Percentiles rank a stretch among this genome's conserved stretches.
phyloP scores from a whole-genome alignment of 2,888 invertebrate species.

The Cosmia pyralina region DNA sequence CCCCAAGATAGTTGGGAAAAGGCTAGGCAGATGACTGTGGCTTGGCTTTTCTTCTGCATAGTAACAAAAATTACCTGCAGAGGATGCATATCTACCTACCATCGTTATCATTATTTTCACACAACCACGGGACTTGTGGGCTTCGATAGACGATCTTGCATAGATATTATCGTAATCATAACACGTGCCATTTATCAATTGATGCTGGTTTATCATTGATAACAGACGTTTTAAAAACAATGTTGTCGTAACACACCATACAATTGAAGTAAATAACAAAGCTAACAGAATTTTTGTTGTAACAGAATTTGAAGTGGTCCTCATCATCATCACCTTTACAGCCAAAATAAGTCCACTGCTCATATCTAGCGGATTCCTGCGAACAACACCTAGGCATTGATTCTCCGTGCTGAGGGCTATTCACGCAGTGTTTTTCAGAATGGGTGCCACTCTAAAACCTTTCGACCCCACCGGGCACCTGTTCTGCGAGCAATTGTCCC shows the following conservation, averaged over 20 bases:
- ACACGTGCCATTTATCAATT: constrained; percentile 17
- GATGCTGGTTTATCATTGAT: constrained; percentile 1
- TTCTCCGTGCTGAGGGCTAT: neutral
- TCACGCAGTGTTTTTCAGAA: neutral
- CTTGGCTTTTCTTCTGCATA: neutral
- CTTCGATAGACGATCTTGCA: neutral
- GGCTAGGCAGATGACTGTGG: no score
- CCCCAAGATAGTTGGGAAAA: no score
- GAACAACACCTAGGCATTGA: neutral
- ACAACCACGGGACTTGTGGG: constrained; percentile 1
- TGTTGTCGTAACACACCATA: neutral
- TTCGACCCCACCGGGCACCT: neutral
- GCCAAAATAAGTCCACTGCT: neutral
- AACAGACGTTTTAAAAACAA: neutral
- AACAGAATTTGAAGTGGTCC: neutral
- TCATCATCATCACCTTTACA: neutral
- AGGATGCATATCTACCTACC: neutral
- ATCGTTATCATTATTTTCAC: constrained; percentile 6
- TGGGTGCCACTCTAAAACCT: neutral
- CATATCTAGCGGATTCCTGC: neutral
- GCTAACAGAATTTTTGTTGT: neutral
- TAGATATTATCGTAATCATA: constrained; percentile 4
- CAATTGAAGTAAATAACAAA: neutral
- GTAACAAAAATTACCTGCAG: neutral
- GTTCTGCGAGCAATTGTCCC: neutral